Conservation (phyloP, 2,797 vertebrate species). For the Lithobates pipiens region DNA sequence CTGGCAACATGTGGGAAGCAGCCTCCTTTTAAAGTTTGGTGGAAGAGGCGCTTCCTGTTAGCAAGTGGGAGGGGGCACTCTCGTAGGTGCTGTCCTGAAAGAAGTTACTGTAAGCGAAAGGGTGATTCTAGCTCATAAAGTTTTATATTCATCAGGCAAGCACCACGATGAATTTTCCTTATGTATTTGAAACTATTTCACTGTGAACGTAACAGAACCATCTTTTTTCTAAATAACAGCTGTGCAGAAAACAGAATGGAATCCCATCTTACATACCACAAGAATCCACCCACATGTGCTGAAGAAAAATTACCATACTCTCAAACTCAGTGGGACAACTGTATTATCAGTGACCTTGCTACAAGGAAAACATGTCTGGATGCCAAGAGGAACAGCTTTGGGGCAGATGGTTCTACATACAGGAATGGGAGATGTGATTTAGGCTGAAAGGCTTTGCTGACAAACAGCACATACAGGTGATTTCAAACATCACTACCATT, state of each 20-base stretch:
- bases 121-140: not conserved
- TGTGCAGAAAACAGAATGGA: constrained; percentile 45
- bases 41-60: no score
- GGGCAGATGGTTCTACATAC: constrained; percentile 37
- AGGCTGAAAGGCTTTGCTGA: not conserved
- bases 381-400: constrained; percentile 53
- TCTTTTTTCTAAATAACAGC: constrained; percentile 45
- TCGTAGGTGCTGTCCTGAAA: no score
- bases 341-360: constrained; percentile 57
- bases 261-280: constrained; percentile 56
- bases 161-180: not conserved
- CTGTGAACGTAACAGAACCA: constrained; percentile 5
- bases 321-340: constrained; percentile 48
- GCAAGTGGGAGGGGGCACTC: no score
- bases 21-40: no score
- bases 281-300: constrained; percentile 58
- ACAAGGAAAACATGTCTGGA: constrained; percentile 32
- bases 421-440: not conserved
- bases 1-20: no score
- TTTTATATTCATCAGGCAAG: not conserved
- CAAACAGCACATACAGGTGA: constrained; percentile 18
- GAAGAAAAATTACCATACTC: constrained; percentile 43
- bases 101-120: not conserved
- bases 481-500: not conserved
- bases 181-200: not conserved